phyloP scores from a whole-genome alignment of 1,140 invertebrate species.

The Argopecten irradians region DNA sequence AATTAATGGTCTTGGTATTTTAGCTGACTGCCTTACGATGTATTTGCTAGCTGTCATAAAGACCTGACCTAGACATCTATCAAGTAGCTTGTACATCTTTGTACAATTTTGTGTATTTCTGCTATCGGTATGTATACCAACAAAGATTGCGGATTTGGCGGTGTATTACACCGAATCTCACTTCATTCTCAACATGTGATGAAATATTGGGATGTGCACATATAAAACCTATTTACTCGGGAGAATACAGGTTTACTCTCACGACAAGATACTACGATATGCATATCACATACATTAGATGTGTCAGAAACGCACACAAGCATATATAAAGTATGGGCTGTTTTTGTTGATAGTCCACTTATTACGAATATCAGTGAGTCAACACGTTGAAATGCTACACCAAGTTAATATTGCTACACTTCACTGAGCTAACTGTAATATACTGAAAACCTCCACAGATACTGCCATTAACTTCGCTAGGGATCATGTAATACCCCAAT shows the following conservation, averaged over 20 bases:
- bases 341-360: slow-evolving; percentile 2
- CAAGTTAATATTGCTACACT: too few species aligned
- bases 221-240: neutral
- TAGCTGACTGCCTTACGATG: neutral
- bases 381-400: slow-evolving; percentile 7
- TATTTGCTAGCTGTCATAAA: slow-evolving; percentile 17
- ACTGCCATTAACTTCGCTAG: too few species aligned
- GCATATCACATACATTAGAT: slow-evolving; percentile 17
- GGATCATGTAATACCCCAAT: too few species aligned
- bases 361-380: neutral
- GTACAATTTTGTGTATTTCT: neutral
- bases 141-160: neutral
- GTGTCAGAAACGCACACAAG: slow-evolving; percentile 4
- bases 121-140: neutral
- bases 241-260: neutral
- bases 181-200: neutral
- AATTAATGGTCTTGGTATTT: neutral
- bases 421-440: neutral
- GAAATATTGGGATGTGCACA: neutral
- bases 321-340: neutral
- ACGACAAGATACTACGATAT: neutral
- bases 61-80: slow-evolving; percentile 4
- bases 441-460: neutral
- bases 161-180: neutral
- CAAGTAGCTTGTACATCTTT: neutral